These are phyloP conservation scores for Poecilia velifera DNA, from an alignment of 2,797 vertebrate genomes.

Conservation along the genomic window DNA sequence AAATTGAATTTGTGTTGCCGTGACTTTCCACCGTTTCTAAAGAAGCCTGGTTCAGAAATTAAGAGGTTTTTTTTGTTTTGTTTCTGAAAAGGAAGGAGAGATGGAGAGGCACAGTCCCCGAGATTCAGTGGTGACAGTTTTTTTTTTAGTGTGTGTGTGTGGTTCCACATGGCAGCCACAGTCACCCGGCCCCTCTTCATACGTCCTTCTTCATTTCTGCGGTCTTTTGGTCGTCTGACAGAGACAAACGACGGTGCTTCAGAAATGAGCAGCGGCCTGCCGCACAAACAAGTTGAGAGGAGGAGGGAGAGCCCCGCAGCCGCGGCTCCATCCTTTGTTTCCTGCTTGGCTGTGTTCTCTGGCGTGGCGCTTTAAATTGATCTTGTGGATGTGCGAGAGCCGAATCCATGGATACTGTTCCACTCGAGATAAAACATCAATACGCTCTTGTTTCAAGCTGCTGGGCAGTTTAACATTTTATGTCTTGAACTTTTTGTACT, in stretches of 20 bases:
- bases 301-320: constrained; percentile 55
- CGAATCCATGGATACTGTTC: constrained; percentile 60
- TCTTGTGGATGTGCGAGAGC: constrained; percentile 47
- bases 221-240: constrained; percentile 82
- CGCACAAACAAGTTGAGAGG: constrained; percentile 78
- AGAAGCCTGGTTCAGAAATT: constrained; percentile 23
- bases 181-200: constrained; percentile 71
- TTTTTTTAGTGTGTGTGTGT: constrained; percentile 17
- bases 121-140: constrained; percentile 54
- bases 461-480: constrained; percentile 5
- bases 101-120: constrained; percentile 49
- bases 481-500: neutral
- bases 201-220: constrained; percentile 85
- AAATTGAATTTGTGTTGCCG: constrained; percentile 63
- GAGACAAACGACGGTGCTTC: constrained; percentile 86
- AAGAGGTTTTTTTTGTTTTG: neutral
- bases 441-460: constrained; percentile 46
- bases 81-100: constrained; percentile 24
- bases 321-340: constrained; percentile 71
- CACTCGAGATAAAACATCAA: constrained; percentile 60
- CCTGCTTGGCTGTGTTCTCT: constrained; percentile 68
- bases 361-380: constrained; percentile 72
- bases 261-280: constrained; percentile 79
- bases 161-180: constrained; percentile 50
- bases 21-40: constrained; percentile 30